Evolutionary conservation across 1,140 invertebrate species (phyloP), one percentile per base, ranked within the genome.

Genomic region (Drosophila sucinea): DNA sequence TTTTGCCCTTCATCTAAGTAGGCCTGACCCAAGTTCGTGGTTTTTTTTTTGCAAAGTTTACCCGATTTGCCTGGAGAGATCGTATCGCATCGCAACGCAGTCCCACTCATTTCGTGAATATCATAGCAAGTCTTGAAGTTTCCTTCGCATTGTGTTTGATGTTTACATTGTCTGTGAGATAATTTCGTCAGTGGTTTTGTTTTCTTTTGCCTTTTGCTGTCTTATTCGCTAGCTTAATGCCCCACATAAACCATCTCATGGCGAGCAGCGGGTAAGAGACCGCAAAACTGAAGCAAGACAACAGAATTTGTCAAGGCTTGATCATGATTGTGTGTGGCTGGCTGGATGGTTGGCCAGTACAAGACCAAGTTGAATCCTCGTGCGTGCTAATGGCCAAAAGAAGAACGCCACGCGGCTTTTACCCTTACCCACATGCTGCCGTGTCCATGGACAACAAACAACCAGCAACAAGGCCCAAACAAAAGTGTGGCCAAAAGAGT

Each of bases 221-320:
- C 33, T 25, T 58, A 25, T 58, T 58, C 32, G 64, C 66, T 67
- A 68, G 66, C 73, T 77, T 77, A 77, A 77, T 77, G 73, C 73
- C 73, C 73, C 73, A 77, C 73, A 77, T 77, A 77, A 77, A 77
- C 73, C 73, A 77, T 77, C 70, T 55, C 33, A 73, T 69, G 73
- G 65, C 73, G 55, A 35, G 56, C 56, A 10, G 32, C 56, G 47
- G 65, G 30, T 35, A 30, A 67, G 7, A 27, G 44, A 7, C 44
- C 55, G 11, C 17, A 66, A 68, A 82, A 83, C 72, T 86, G 79
- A 86, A 86, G 83, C 82, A 87, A 87, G 83, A 89, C 83, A 87
- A 87, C 79, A 87, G 83, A 87, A 87, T 87, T 87, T 87, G 83
- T 87, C 83, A 87, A 83, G 73, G 58, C 84, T 66, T 65, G 83